Conservation (phyloP, 2,797 vertebrate species). For the Novumbra hubbsi region DNA sequence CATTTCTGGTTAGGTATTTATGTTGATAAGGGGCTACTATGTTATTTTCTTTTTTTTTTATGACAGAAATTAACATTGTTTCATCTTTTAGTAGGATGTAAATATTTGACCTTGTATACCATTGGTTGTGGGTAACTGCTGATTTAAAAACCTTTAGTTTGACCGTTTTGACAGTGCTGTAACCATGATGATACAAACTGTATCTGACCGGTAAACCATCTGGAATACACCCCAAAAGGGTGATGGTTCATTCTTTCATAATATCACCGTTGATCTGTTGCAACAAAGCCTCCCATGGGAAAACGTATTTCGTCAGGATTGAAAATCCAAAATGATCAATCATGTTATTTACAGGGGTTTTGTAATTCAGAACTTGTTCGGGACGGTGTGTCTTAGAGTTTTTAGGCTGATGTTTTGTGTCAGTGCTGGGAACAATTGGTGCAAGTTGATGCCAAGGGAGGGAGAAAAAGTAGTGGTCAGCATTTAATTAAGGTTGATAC, state of each 20-base stretch:
- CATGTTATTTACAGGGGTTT: not conserved
- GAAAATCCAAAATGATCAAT: constrained; percentile 1
- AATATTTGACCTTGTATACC: not conserved
- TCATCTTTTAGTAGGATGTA: not conserved
- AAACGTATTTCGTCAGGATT: not conserved
- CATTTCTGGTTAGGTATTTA: not conserved
- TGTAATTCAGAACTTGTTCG: not conserved
- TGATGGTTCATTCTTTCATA: not conserved
- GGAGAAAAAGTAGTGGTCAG: not conserved
- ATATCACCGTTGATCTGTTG: constrained; percentile 33
- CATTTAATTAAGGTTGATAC: not conserved
- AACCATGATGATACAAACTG: constrained; percentile 20
- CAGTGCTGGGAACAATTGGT: not conserved
- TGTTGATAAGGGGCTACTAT: not conserved
- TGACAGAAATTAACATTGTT: not conserved
- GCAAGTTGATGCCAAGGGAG: not conserved
- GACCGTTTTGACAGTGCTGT: constrained; percentile 1
- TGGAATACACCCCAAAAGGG: constrained; percentile 17
- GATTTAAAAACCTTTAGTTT: not conserved
- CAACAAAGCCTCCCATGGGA: not conserved
- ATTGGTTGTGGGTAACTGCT: not conserved
- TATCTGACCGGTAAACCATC: constrained; percentile 12
- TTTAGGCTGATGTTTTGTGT: not conserved
- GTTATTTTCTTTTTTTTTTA: not conserved
- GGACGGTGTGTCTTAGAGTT: not conserved